Conservation (phyloP, 2,888 invertebrate species). For the Drosophila mulleri region DNA sequence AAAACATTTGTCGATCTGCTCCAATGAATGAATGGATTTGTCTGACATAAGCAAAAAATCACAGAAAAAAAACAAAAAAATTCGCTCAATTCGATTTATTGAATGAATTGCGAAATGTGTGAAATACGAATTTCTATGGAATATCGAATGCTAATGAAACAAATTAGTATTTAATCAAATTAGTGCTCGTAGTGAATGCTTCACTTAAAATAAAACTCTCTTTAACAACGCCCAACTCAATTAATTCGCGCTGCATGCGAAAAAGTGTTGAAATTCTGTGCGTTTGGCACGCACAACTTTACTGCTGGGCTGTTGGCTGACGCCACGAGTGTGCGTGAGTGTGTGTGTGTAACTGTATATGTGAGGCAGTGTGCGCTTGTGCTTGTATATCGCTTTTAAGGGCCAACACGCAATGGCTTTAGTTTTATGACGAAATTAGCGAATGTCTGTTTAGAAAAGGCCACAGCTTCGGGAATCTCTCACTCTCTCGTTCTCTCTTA, state of each 20-base stretch:
- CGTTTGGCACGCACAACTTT: slow-evolving; percentile 20
- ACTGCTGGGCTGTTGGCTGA: slow-evolving; percentile 11
- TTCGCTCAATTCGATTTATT: neutral
- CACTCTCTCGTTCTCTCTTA: neutral
- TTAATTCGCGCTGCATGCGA: neutral
- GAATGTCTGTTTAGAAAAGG: slow-evolving; percentile 49
- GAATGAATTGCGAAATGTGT: slow-evolving; percentile 17
- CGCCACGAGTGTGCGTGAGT: neutral
- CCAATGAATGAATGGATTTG: slow-evolving; percentile 4
- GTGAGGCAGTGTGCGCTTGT: neutral
- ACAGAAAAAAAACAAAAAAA: neutral
- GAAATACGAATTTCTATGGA: slow-evolving; percentile 5
- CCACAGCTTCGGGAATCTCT: slow-evolving; percentile 44
- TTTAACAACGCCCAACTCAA: neutral
- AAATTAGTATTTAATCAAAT: neutral
- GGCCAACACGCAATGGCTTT: slow-evolving; percentile 73
- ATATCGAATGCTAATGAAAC: slow-evolving; percentile 11
- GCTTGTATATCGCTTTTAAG: slow-evolving; percentile 47
- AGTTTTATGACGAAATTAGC: slow-evolving; percentile 79
- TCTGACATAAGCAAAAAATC: slow-evolving; percentile 3
- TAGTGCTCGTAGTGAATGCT: neutral
- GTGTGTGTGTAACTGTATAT: slow-evolving; percentile 15
- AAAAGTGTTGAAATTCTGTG: neutral
- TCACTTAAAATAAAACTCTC: neutral
- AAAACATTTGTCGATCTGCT: neutral